Base-by-base conservation (phyloP, 2,113 vertebrate species). In the Marmota flaviventris region DNA sequence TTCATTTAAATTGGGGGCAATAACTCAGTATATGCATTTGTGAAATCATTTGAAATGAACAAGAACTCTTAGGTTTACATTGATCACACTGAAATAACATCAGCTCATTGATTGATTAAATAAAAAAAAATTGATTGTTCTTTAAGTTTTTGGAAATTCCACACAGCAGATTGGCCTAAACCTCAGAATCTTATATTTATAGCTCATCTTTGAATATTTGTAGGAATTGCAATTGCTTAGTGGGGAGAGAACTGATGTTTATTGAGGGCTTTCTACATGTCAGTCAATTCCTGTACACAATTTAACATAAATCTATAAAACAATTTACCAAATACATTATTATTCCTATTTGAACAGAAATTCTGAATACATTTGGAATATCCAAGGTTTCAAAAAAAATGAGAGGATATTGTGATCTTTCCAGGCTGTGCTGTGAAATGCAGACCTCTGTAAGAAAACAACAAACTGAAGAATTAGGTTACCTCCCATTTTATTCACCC, bases 261-360 rank as follows among this genome's bases (percentile, higher is more conserved):
- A 56, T 24, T 34, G 56, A 84, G 11, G 78, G 8, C 17, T 73
- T 93, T 39, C 29, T 94, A 1, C 67, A n/a, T 51, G 24, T 37
- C 53, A 61, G 77, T 89, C 13, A 69, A 13, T 90, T 92, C 20
- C 48, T 75, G 53, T 82, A 84, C 3, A 39, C 20, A 39, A 56
- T 45, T 24, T 86, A 70, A 81, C 77, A 42, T 85, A 76, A 91
- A 67, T 82, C 7, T 93, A n/a, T 63, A 85, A 77, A 95, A n/a
- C 24, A 51, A 8, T 17, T 5, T 89, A 78, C 75, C 25, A 32
- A 42, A 65, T 37, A 56, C 11, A 24, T 94, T 81, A 85, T 24
- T 65, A 63, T 87, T 96, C 2, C 17, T 76, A n/a, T 73, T 87
- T 90, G n/a, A 87, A 58, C 10, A 78, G 25, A 93, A 79, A 86